Conservation (phyloP, 2,113 vertebrate species). For the Chaetorhynchus papuensis region DNA sequence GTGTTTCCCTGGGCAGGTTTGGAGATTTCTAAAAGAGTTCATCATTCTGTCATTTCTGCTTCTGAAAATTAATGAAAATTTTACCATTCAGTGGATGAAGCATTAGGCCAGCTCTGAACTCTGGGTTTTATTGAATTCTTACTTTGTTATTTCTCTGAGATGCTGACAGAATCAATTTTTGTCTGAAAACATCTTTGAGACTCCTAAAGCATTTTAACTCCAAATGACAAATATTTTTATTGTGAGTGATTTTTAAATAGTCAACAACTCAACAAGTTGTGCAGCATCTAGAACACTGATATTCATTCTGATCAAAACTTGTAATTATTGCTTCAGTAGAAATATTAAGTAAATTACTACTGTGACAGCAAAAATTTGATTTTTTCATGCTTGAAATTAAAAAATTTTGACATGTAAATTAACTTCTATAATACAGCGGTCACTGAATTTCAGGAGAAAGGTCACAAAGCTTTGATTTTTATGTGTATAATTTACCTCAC, state of each 20-base stretch:
- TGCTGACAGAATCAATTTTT: not conserved
- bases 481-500: not conserved
- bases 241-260: not conserved
- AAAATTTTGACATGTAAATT: not conserved
- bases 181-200: not conserved
- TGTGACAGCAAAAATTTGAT: not conserved
- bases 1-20: not conserved
- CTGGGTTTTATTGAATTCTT: slow-evolving; percentile 13
- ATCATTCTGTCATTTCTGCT: slow-evolving; percentile 13
- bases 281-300: not conserved
- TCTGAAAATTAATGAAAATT: slow-evolving; percentile 30
- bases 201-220: not conserved
- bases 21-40: not conserved
- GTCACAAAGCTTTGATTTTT: not conserved
- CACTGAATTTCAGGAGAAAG: not conserved
- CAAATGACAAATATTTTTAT: slow-evolving; percentile 10
- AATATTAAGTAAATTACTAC: not conserved
- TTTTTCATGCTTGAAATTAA: not conserved
- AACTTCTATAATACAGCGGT: not conserved
- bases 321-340: not conserved
- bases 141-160: slow-evolving; percentile 3
- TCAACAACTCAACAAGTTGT: not conserved
- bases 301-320: not conserved
- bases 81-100: not conserved
- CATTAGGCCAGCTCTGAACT: not conserved